phyloP scores from a whole-genome alignment of 2,113 vertebrate species.

The Sciurus niger region DNA sequence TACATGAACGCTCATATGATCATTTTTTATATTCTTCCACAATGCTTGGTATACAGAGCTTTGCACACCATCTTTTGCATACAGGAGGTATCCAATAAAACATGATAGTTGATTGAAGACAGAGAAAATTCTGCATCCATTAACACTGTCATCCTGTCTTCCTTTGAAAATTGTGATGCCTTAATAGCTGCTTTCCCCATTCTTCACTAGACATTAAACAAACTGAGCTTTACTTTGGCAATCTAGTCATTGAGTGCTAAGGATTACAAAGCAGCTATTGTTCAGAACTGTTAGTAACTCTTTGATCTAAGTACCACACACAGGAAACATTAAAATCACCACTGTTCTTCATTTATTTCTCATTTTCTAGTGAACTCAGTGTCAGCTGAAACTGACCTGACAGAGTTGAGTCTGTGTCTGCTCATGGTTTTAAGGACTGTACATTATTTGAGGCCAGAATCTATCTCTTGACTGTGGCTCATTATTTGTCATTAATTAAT shows the following conservation, averaged over 20 bases:
- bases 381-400: not conserved
- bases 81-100: not conserved
- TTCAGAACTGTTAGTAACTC: slow-evolving; percentile 67
- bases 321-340: not conserved
- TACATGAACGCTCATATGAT: not conserved
- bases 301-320: slow-evolving; percentile 58
- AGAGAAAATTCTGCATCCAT: slow-evolving; percentile 1
- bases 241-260: slow-evolving; percentile 58
- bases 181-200: slow-evolving; percentile 34
- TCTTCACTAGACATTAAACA: slow-evolving; percentile 29
- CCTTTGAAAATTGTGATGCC: slow-evolving; percentile 33
- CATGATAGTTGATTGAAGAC: not conserved
- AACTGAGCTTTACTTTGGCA: slow-evolving; percentile 65
- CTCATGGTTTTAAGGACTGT: not conserved
- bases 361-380: not conserved
- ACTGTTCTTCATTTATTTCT: slow-evolving; percentile 11
- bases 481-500: slow-evolving; percentile 65
- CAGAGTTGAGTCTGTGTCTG: not conserved
- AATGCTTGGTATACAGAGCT: not conserved
- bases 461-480: slow-evolving; percentile 2
- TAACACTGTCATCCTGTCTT: not conserved
- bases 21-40: not conserved
- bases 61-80: not conserved
- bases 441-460: slow-evolving; percentile 15
- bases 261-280: slow-evolving; percentile 1